Evolutionary conservation across 2,113 vertebrate species (phyloP).

Genomic region (Athene cunicularia): DNA sequence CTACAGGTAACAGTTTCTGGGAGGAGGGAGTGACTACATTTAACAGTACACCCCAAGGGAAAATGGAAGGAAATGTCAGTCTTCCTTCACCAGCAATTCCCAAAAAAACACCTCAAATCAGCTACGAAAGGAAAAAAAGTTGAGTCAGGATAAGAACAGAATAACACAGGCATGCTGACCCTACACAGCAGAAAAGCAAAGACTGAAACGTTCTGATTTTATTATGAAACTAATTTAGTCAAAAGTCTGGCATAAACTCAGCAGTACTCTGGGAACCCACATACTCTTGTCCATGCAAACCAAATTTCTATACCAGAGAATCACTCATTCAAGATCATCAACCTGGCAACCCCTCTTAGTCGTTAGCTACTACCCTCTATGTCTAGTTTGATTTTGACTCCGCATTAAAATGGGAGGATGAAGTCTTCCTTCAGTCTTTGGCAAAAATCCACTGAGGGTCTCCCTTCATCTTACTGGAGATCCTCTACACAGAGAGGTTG

Average conservation of each 20-base stretch:
- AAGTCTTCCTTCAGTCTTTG: neutral
- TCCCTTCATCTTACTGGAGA: neutral
- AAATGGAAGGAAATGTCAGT: neutral
- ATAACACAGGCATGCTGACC: neutral
- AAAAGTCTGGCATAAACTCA: neutral
- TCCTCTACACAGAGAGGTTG: neutral
- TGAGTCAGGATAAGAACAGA: slow-evolving; percentile 1
- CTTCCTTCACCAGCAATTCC: neutral
- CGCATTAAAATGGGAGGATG: neutral
- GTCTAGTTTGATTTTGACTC: neutral
- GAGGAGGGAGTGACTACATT: neutral
- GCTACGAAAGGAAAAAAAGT: neutral
- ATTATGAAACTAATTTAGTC: slow-evolving; percentile 24
- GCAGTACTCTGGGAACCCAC: neutral
- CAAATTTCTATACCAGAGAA: neutral
- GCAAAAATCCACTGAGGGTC: neutral
- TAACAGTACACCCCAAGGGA: neutral
- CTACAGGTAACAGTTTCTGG: neutral
- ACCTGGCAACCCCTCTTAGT: neutral
- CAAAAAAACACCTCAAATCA: neutral
- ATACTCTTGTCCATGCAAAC: neutral
- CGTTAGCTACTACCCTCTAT: neutral
- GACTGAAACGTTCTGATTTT: neutral
- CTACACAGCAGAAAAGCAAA: slow-evolving; percentile 15
- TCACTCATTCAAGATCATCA: neutral